Evolutionary conservation across 2,888 invertebrate genomes (phyloP).

Genomic region (Cabera pusaria): DNA sequence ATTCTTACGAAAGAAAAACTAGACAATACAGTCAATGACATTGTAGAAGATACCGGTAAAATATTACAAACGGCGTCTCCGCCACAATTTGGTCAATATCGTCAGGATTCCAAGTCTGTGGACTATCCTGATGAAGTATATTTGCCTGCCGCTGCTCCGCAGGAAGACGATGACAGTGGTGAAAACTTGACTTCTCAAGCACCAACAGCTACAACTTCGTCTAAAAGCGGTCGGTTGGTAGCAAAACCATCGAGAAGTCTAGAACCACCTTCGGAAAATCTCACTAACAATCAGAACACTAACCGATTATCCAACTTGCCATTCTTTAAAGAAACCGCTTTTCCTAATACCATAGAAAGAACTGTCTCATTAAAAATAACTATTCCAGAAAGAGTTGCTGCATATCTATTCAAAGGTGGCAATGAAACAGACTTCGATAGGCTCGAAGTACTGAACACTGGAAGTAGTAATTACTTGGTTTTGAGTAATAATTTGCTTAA

Average conservation of each 20-base stretch:
- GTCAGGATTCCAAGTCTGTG: slow-evolving; percentile 41
- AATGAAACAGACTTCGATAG: slow-evolving; percentile 58
- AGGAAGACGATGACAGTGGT: slow-evolving; percentile 46
- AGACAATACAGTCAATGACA: slow-evolving; percentile 64
- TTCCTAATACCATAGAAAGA: slow-evolving; percentile 69
- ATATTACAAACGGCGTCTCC: slow-evolving; percentile 56
- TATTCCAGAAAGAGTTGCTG: slow-evolving; percentile 69
- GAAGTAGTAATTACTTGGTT: slow-evolving; percentile 71
- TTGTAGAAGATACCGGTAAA: slow-evolving; percentile 65
- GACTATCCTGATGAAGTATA: slow-evolving; percentile 49
- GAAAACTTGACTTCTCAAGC: slow-evolving; percentile 57
- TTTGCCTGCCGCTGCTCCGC: slow-evolving; percentile 33
- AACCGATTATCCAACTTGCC: slow-evolving; percentile 62
- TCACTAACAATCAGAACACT: slow-evolving; percentile 38
- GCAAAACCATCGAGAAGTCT: slow-evolving; percentile 53
- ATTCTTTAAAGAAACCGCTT: slow-evolving; percentile 57
- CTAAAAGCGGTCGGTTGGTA: slow-evolving; percentile 52
- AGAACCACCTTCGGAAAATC: slow-evolving; percentile 57
- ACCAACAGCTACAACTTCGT: slow-evolving; percentile 40
- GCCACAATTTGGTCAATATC: slow-evolving; percentile 46
- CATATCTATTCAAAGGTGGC: slow-evolving; percentile 61
- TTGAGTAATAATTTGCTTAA: slow-evolving; percentile 55
- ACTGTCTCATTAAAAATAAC: slow-evolving; percentile 76
- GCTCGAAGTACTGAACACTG: slow-evolving; percentile 73
- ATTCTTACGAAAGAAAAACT: slow-evolving; percentile 71